These are phyloP conservation scores for Melipona beecheii DNA, from an alignment of 2,888 invertebrate genomes.

Conservation along the genomic window DNA sequence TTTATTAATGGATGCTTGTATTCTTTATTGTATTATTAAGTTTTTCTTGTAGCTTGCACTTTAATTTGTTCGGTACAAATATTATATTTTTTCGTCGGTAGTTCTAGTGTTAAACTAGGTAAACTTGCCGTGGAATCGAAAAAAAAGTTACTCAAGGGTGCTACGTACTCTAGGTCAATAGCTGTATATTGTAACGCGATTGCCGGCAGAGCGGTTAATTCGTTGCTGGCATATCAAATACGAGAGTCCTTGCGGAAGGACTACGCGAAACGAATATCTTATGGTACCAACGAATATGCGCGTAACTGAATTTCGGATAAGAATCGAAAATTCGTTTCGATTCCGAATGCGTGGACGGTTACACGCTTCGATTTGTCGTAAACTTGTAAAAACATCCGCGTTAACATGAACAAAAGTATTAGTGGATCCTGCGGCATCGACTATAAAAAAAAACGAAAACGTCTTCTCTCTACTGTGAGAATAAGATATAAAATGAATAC, in stretches of 20 bases:
- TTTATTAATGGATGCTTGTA: too few relatives aligned
- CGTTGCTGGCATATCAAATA: constrained; percentile 51
- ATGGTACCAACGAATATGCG: constrained; percentile 32
- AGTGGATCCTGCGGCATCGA: background rate
- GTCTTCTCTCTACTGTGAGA: background rate
- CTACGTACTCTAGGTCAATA: constrained; percentile 55
- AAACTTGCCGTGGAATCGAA: constrained; percentile 22
- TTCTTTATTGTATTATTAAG: too few relatives aligned
- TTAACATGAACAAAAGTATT: background rate
- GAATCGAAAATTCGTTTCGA: constrained; percentile 16
- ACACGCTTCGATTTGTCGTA: constrained; percentile 49
- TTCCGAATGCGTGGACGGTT: constrained; percentile 43
- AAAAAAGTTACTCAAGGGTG: constrained; percentile 32
- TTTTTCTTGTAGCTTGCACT: too few relatives aligned
- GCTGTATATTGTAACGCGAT: constrained; percentile 49
- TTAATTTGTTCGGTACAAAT: too few relatives aligned
- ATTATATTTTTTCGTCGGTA: too few relatives aligned
- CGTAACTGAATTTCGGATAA: constrained; percentile 46
- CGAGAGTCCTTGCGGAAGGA: constrained; percentile 51
- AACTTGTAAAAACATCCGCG: constrained; percentile 39
- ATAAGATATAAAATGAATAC: background rate
- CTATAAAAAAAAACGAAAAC: constrained; percentile 6
- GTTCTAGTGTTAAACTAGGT: too few relatives aligned
- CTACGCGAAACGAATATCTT: constrained; percentile 60
- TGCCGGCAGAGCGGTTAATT: constrained; percentile 49